Evolutionary conservation across 2,113 vertebrate species (phyloP), one percentile per base, ranked within the genome.

Genomic region (Cygnus buccinator): DNA sequence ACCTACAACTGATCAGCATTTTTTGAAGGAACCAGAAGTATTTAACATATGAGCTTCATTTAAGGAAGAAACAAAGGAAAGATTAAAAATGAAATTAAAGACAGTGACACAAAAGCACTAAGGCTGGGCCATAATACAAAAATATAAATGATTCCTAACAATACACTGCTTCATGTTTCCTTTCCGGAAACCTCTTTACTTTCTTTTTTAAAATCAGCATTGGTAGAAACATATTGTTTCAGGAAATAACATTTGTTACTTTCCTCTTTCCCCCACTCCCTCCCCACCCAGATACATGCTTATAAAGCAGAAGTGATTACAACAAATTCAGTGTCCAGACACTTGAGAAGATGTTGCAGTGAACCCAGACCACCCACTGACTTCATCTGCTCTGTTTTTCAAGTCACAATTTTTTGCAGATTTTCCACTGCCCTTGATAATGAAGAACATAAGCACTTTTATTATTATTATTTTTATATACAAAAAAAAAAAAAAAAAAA

Each of bases 321-420:
- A 89, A 65, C 44, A 93, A 89, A 90, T 75, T 89, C 90, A 63
- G 17, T 33, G 58, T 92, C 84, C 87, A 86, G 83, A 84, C 74
- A 81, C 65, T 94, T 20, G 15, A 66, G 58, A 91, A 90, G 58
- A 95, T 37, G 41, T 87, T 89, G 17, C 39, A 87, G 66, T 35
- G 84, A 89, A 76, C 55, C 79, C 41, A 94, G 95, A 94, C 97
- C 95, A 95, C 93, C 94, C 94, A 96, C 83, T 63, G 62, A 68
- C 73, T 97, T 90, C 19, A 84, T 70, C 41, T 66, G 70, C 29
- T 95, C 75, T 92, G 66, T 44, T 84, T 89, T 70, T 35, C 55
- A 55, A 67, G 54, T 62, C 41, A 28, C 0, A 0, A 70, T 21
- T 76, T 76, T 89, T 88, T 89, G 35, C 63, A 72, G 57, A 72